Evolutionary conservation across 2,113 vertebrate genomes (phyloP), one percentile per base, ranked within the genome.

Genomic region (Irena cyanogastra): DNA sequence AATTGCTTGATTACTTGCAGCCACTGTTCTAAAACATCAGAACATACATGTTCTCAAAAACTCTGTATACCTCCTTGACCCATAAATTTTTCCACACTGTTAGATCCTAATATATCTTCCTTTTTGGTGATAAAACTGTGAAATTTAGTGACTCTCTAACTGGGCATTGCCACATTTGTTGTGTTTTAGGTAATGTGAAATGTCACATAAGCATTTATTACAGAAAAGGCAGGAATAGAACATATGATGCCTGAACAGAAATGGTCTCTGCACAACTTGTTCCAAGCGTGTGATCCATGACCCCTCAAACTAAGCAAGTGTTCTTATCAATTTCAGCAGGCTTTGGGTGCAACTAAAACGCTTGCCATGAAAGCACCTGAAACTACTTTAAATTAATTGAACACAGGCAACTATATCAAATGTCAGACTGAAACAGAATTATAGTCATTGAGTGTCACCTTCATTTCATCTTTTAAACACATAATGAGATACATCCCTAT

Each of bases 241-340:
- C 22, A 59, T 3, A 66, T 12, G 7, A 27, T 3, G 3, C 39
- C 42, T 80, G 44, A 78, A 23, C 0, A 0, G 39, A 86, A 71
- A 24, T 37, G 27, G 4, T 54, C 33, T 54, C 39, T 70, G 24
- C 44, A 59, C 2, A 2, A 31, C 39, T 50, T 78, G 10, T 30
- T 49, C 11, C 72, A 59, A 66, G 27, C 0, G 0, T 65, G 13
- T 78, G 47, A 78, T 52, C 26, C 39, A 70, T 1, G 0, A 57
- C 6, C 9, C 11, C 45, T 57, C 30, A 68, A 26, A 60, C 1
- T 1, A 16, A 33, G 20, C 20, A 85, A 79, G 20, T 53, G 87
- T 56, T 76, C 24, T 65, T n/a, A 42, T 1, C 13, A 37, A 33
- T 71, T 87, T 82, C 77, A 82, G 42, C 26, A 56, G 39, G 44